phyloP scores from a whole-genome alignment of 2,113 vertebrate species.

The Thinocorus orbignyianus region DNA sequence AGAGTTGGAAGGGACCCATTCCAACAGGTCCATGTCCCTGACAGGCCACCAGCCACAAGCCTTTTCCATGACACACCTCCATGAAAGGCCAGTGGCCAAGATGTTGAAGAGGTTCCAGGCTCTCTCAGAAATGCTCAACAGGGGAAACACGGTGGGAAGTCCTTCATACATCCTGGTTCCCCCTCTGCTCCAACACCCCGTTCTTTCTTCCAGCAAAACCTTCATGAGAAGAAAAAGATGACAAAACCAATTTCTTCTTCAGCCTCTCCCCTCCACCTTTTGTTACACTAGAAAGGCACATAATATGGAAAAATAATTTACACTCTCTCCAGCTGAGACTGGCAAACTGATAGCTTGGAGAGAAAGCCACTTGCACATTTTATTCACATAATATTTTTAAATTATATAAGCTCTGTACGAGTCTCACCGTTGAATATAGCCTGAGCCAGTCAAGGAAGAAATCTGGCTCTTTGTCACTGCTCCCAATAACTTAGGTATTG shows the following conservation, averaged over 20 bases:
- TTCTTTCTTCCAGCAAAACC: constrained; percentile 31
- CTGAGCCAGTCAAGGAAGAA: constrained; percentile 47
- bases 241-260: not conserved
- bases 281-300: constrained; percentile 45
- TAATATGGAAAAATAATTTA: constrained; percentile 63
- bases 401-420: constrained; percentile 49
- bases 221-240: constrained; percentile 44
- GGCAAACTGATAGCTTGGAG: constrained; percentile 41
- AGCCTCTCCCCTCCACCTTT: not conserved
- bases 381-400: constrained; percentile 58
- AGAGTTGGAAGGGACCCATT: too few species aligned
- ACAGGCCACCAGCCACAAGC: too few species aligned
- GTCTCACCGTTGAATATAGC: constrained; percentile 5
- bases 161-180: not conserved
- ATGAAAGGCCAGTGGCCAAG: accelerated
- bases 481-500: not conserved
- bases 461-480: not conserved
- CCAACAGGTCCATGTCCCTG: too few species aligned
- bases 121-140: not conserved
- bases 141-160: not conserved
- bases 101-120: not conserved
- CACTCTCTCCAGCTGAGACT: constrained; percentile 19
- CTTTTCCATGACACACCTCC: not conserved
- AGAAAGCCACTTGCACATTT: constrained; percentile 57
- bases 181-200: not conserved